phyloP scores from a whole-genome alignment of 1,140 invertebrate genomes.

The Cardiocondyla obscurior region DNA sequence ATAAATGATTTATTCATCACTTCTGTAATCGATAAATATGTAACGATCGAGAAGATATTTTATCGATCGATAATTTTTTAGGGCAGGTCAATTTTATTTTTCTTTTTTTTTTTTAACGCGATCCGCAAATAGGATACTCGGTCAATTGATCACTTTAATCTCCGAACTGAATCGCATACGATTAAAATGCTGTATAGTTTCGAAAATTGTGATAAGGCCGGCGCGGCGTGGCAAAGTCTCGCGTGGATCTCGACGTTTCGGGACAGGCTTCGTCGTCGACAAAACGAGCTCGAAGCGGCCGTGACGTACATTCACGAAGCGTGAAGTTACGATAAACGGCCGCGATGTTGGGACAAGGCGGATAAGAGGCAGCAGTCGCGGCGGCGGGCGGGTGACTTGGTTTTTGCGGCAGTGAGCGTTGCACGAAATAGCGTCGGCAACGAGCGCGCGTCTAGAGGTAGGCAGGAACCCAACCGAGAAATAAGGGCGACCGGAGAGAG shows the following conservation, averaged over 20 bases:
- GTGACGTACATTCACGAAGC: conserved; percentile 63
- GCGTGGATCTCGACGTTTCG: conserved; percentile 47
- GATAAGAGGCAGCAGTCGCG: conserved; percentile 51
- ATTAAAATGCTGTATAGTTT: conserved; percentile 35
- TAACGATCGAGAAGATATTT: conserved; percentile 5
- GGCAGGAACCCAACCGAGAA: conserved; percentile 50
- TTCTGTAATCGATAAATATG: conserved; percentile 4
- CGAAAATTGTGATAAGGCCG: conserved; percentile 35
- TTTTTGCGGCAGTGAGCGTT: conserved; percentile 47
- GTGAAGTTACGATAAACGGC: conserved; percentile 69
- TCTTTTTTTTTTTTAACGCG: conserved; percentile 9
- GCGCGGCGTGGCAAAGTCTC: conserved; percentile 1
- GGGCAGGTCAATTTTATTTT: conserved; percentile 6
- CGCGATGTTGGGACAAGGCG: conserved; percentile 49
- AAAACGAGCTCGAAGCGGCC: conserved; percentile 54
- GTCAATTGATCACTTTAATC: conserved; percentile 29
- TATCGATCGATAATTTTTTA: neutral
- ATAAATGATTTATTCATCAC: neutral
- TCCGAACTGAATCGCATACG: conserved; percentile 33
- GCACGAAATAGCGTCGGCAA: conserved; percentile 48
- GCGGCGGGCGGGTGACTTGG: conserved; percentile 37
- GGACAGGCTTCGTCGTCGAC: conserved; percentile 41
- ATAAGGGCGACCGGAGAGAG: conserved; percentile 22
- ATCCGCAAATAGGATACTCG: conserved; percentile 2
- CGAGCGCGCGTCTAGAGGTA: conserved; percentile 20